Evolutionary conservation across 2,113 vertebrate species (phyloP).

Genomic region (Nematolebias whitei): DNA sequence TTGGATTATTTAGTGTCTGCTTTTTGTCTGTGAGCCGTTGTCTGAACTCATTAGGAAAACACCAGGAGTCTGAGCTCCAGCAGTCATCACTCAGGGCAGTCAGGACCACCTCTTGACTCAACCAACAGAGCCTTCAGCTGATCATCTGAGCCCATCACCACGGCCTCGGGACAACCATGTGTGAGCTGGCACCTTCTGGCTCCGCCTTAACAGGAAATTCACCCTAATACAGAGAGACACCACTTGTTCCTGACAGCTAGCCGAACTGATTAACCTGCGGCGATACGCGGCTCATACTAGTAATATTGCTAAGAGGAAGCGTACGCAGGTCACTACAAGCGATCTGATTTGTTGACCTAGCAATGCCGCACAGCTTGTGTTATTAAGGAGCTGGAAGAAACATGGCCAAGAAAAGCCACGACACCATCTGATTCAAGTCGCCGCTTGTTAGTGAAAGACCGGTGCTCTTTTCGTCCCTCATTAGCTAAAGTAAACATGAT

Average conservation of each 20-base stretch:
- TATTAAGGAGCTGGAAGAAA: conserved; percentile 55
- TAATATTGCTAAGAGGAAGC: conserved; percentile 54
- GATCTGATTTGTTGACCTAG: conserved; percentile 69
- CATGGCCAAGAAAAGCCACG: conserved; percentile 60
- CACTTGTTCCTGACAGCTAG: conserved; percentile 63
- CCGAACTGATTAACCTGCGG: conserved; percentile 55
- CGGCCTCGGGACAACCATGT: conserved; percentile 41
- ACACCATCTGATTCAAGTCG: conserved; percentile 64
- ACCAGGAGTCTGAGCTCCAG: conserved; percentile 48
- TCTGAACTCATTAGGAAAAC: conserved; percentile 66
- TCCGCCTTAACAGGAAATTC: conserved; percentile 39
- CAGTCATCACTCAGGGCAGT: conserved; percentile 69
- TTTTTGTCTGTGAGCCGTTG: conserved; percentile 18
- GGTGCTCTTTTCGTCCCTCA: conserved; percentile 19
- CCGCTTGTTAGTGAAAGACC: conserved; percentile 31
- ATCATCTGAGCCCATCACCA: conserved; percentile 71
- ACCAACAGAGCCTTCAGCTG: conserved; percentile 60
- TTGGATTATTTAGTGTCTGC: conserved; percentile 11
- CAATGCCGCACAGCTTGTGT: conserved; percentile 47
- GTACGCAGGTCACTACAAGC: conserved; percentile 44
- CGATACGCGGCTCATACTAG: conserved; percentile 59
- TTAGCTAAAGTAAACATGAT: not conserved
- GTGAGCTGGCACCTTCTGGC: conserved; percentile 57
- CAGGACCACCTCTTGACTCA: conserved; percentile 71
- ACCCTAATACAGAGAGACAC: conserved; percentile 68